These are phyloP conservation scores for Campylomormyrus tamandua DNA, from an alignment of 2,113 vertebrate genomes.

Conservation along the genomic window DNA sequence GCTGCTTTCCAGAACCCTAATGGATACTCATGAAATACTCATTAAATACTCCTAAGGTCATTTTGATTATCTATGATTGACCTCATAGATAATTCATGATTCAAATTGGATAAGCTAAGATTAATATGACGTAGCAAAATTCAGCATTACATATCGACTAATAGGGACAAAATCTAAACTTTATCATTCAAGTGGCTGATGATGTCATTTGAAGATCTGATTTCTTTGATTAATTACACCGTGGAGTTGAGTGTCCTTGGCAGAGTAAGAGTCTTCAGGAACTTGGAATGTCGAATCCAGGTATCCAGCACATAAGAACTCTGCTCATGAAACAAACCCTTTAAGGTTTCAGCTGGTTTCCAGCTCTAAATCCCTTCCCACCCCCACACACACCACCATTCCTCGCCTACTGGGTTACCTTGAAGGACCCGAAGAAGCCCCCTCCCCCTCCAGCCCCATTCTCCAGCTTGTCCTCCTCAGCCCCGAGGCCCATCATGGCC, in stretches of 20 bases:
- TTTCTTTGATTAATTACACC: not conserved
- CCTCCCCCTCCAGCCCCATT: constrained; percentile 72
- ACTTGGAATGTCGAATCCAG: not conserved
- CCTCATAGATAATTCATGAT: not conserved
- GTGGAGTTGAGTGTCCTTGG: not conserved
- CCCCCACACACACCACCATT: not conserved
- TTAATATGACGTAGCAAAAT: not conserved
- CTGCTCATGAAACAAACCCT: not conserved
- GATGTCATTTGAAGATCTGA: not conserved
- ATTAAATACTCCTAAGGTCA: not conserved
- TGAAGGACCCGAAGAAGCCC: constrained; percentile 88
- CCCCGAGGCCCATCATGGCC: constrained; percentile 74
- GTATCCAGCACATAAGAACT: not conserved
- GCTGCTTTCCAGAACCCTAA: constrained; percentile 5
- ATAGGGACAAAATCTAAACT: not conserved
- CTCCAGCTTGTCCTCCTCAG: constrained; percentile 83
- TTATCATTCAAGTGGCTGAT: not conserved
- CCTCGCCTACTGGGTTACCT: constrained; percentile 58
- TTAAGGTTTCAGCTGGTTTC: not conserved
- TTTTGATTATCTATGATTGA: too few relatives aligned
- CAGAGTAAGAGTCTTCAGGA: not conserved
- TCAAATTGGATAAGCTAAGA: not conserved
- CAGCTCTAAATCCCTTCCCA: not conserved
- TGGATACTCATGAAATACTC: constrained; percentile 3
- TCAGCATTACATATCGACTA: not conserved